phyloP scores from a whole-genome alignment of 2,113 vertebrate genomes.

The Neomonachus schauinslandi region DNA sequence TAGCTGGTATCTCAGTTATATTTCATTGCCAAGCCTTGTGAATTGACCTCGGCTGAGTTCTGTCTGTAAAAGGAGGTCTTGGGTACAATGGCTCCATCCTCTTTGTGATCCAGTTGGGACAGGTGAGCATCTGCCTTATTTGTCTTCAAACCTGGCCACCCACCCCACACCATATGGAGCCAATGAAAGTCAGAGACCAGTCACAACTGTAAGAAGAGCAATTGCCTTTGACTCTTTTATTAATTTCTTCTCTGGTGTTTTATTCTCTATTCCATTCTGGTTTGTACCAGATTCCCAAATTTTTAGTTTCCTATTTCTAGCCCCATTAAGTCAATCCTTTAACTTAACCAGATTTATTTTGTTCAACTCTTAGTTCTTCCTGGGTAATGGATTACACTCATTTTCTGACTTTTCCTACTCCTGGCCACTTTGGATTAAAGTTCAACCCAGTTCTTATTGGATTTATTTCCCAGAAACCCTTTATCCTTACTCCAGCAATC shows the following conservation, averaged over 20 bases:
- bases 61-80: not conserved
- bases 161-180: accelerated
- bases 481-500: not conserved
- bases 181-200: not conserved
- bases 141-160: not conserved
- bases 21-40: not conserved
- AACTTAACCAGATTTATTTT: not conserved
- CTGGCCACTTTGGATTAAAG: not conserved
- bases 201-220: not conserved
- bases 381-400: not conserved
- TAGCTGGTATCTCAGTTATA: not conserved
- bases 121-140: not conserved
- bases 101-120: not conserved
- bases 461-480: not conserved
- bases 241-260: not conserved
- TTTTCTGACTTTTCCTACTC: not conserved
- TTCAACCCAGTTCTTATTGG: not conserved
- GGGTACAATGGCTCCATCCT: not conserved
- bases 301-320: constrained; percentile 7
- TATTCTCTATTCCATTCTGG: not conserved
- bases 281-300: not conserved
- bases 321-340: not conserved
- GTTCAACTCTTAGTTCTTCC: not conserved
- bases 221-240: not conserved
- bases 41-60: not conserved